phyloP scores from a whole-genome alignment of 30 jellyfish, hydroid and myxozoan species.

The Rhopilema esculentum region DNA sequence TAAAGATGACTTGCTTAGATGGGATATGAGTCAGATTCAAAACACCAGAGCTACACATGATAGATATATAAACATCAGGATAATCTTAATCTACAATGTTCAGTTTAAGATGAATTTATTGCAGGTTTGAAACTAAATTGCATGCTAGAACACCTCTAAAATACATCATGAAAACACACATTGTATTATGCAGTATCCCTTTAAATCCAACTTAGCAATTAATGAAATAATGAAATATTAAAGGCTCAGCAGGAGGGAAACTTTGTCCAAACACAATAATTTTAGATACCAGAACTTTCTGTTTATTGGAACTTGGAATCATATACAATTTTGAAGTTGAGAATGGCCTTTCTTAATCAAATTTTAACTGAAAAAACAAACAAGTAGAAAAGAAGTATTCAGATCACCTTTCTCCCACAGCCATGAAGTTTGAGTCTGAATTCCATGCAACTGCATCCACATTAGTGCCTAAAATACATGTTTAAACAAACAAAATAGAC shows the following conservation, averaged over 20 bases:
- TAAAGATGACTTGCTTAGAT: conserved; percentile 58
- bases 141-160: no score
- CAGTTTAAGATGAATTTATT: not conserved
- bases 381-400: not conserved
- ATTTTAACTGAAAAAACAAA: not conserved
- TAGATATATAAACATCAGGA: not conserved
- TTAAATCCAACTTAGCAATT: no score
- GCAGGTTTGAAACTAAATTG: no score
- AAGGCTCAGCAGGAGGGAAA: no score
- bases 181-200: no score
- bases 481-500: not conserved
- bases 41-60: conserved; percentile 72
- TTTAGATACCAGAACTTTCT: no score
- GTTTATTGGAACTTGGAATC: no score
- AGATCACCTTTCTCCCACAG: conserved; percentile 76
- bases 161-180: no score
- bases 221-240: no score
- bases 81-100: not conserved
- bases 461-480: conserved; percentile 56
- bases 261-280: no score
- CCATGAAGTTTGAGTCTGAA: conserved; percentile 75
- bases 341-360: no score
- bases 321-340: no score
- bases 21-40: conserved; percentile 75
- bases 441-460: conserved; percentile 84